Evolutionary conservation across 2,888 invertebrate species (phyloP).

Genomic region (Ennomos erosarius): DNA sequence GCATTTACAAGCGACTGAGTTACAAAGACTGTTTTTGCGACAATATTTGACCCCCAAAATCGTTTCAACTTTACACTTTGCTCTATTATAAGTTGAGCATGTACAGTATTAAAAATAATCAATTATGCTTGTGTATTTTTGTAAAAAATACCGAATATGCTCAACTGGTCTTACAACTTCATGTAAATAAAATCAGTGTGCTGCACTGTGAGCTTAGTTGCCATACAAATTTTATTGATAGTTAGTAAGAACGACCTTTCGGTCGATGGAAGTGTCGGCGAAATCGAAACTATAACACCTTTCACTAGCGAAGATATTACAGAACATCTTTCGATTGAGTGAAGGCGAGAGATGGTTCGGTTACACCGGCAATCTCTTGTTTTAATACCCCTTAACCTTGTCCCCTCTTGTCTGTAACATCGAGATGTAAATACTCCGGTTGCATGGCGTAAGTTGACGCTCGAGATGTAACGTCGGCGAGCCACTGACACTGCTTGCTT

Average conservation of each 20-base stretch:
- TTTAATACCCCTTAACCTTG: constrained; percentile 7
- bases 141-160: constrained; percentile 23
- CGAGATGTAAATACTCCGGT: constrained; percentile 64
- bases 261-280: constrained; percentile 44
- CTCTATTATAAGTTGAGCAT: constrained; percentile 22
- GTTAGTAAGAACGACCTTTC: constrained; percentile 69
- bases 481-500: constrained; percentile 70
- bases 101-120: constrained; percentile 6
- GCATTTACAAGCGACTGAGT: constrained; percentile 75
- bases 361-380: constrained; percentile 9
- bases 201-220: constrained; percentile 80
- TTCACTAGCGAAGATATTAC: constrained; percentile 5
- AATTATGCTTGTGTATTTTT: constrained; percentile 12
- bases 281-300: constrained; percentile 13
- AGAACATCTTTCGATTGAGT: neutral
- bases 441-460: constrained; percentile 53
- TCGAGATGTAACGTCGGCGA: neutral
- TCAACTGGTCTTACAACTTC: constrained; percentile 36
- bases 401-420: constrained; percentile 16
- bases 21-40: constrained; percentile 74
- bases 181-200: constrained; percentile 80
- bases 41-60: constrained; percentile 53
- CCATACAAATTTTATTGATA: constrained; percentile 81
- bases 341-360: neutral
- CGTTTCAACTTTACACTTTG: constrained; percentile 11